Conservation (phyloP, 2,888 invertebrate genomes). For the Nephrotoma appendiculata region DNA sequence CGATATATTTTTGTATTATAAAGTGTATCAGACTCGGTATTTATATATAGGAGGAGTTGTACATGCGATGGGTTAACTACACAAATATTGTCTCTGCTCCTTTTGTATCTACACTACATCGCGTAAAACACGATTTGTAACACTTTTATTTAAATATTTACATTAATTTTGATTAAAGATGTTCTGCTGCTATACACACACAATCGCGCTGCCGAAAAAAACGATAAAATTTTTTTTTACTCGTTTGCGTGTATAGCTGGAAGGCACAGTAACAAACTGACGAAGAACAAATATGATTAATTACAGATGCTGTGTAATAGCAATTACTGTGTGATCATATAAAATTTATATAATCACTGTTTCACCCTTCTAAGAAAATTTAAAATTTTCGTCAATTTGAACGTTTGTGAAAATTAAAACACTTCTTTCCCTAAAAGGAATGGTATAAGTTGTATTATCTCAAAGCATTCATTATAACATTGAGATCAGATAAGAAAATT, state of each 20-base stretch:
- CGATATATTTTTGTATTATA: not conserved
- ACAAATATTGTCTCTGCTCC: not conserved
- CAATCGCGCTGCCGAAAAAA: not conserved
- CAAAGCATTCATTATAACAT: not conserved
- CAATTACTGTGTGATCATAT: not conserved
- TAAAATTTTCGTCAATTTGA: not conserved
- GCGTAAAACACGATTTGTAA: not conserved
- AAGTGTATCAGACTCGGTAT: not conserved
- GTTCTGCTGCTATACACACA: not conserved
- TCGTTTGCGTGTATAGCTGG: not conserved
- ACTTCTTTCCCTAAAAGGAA: not conserved
- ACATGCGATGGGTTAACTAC: not conserved
- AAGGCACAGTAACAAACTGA: not conserved
- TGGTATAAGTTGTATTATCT: not conserved
- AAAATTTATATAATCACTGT: not conserved
- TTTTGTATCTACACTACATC: not conserved
- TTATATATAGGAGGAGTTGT: not conserved
- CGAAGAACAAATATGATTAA: not conserved
- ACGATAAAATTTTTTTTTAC: not conserved
- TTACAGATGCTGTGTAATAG: not conserved
- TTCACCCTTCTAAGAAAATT: not conserved
- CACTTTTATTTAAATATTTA: not conserved
- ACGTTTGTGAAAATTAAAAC: not conserved
- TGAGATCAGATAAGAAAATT: not conserved
- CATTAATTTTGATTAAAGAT: not conserved